Evolutionary conservation across 2,888 invertebrate genomes (phyloP).

Genomic region (Terebella lapidaria): DNA sequence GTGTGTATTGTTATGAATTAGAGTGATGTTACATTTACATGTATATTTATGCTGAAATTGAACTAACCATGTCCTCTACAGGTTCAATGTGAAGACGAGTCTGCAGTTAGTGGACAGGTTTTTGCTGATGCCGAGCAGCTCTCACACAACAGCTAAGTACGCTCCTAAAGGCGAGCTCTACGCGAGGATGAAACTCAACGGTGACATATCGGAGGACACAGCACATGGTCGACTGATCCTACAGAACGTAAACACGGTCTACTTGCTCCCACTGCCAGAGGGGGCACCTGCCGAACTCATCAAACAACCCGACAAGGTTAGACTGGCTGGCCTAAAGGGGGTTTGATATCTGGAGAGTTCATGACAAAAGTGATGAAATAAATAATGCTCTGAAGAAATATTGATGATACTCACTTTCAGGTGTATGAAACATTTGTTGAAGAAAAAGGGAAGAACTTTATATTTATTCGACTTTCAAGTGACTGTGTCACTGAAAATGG

Average conservation of each 20-base stretch:
- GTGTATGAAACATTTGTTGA: constrained; percentile 74
- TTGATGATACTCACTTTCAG: constrained; percentile 18
- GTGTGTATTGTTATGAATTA: too few relatives aligned
- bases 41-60: too few relatives aligned
- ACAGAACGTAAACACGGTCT: constrained; percentile 69
- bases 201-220: constrained; percentile 76
- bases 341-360: too few relatives aligned
- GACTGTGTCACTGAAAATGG: constrained; percentile 63
- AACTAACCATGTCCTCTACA: too few relatives aligned
- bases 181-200: constrained; percentile 67
- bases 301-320: background rate
- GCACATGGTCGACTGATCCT: constrained; percentile 73
- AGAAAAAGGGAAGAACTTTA: constrained; percentile 73
- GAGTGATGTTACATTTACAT: too few relatives aligned
- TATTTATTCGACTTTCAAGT: constrained; percentile 69
- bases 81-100: constrained; percentile 66
- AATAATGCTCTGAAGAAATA: too few relatives aligned
- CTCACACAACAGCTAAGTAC: constrained; percentile 68
- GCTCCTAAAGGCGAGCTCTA: constrained; percentile 72
- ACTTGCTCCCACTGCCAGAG: constrained; percentile 59
- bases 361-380: too few relatives aligned
- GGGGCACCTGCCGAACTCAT: background rate
- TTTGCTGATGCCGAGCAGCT: constrained; percentile 59
- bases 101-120: constrained; percentile 66
- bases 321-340: too few relatives aligned